Percentiles rank a stretch among this genome's conserved stretches.
phyloP scores from a whole-genome alignment of 2,113 vertebrate genomes.

The Brienomyrus longianalis region DNA sequence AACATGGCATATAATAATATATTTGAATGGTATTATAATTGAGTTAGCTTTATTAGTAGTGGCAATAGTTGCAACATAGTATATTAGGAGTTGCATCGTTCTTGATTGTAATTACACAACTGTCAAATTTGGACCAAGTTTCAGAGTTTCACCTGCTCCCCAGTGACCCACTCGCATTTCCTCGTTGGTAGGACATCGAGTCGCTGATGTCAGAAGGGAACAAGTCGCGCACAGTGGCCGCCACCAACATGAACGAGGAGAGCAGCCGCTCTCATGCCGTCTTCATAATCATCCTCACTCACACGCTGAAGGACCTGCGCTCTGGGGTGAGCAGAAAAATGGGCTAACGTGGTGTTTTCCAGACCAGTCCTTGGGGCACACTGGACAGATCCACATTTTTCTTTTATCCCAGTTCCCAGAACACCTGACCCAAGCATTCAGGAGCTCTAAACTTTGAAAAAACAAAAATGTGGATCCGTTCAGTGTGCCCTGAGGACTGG shows the following conservation, averaged over 20 bases:
- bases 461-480: too few relatives aligned
- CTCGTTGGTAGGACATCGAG: constrained; percentile 77
- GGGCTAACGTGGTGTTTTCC: not conserved
- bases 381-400: too few relatives aligned
- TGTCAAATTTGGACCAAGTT: not conserved
- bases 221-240: constrained; percentile 92
- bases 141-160: not conserved
- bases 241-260: constrained; percentile 98
- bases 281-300: constrained; percentile 96
- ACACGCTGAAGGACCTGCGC: constrained; percentile 79
- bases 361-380: too few relatives aligned
- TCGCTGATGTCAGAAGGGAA: constrained; percentile 97
- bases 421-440: too few relatives aligned
- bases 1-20: not conserved
- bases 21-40: not conserved
- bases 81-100: not conserved
- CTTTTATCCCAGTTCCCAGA: too few relatives aligned
- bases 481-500: too few relatives aligned
- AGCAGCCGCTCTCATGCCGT: constrained; percentile 92
- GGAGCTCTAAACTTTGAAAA: too few relatives aligned
- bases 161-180: not conserved
- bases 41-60: not conserved
- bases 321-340: constrained; percentile 73
- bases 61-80: not conserved
- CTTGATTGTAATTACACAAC: not conserved